phyloP scores from a whole-genome alignment of 2,888 invertebrate species.

The Dynastes maya region DNA sequence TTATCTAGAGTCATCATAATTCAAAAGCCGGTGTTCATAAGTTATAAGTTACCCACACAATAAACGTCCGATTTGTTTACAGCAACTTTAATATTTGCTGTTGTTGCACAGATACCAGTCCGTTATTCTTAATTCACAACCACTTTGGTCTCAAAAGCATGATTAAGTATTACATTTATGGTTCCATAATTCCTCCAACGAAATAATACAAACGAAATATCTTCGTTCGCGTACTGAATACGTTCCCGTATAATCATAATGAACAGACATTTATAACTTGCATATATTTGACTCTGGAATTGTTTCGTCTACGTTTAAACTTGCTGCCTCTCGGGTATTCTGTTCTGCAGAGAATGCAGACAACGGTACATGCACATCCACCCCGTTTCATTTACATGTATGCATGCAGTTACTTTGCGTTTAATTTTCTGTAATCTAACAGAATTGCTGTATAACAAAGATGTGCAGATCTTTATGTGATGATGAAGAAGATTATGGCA shows the following conservation, averaged over 20 bases:
- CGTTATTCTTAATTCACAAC: constrained; percentile 42
- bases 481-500: background rate
- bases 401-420: constrained; percentile 16
- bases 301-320: constrained; percentile 34
- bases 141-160: constrained; percentile 32
- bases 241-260: constrained; percentile 33
- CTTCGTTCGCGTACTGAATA: constrained; percentile 25
- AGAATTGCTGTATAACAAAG: constrained; percentile 1
- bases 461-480: background rate
- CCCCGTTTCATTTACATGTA: constrained; percentile 12
- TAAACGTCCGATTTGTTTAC: constrained; percentile 34
- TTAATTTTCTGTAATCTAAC: constrained; percentile 25
- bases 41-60: constrained; percentile 21
- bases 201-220: constrained; percentile 34
- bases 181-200: constrained; percentile 29
- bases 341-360: background rate
- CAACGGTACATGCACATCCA: background rate
- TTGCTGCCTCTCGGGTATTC: constrained; percentile 17
- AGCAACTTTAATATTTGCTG: constrained; percentile 30
- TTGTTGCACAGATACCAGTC: constrained; percentile 25
- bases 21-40: background rate
- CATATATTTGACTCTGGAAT: constrained; percentile 34
- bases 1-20: constrained; percentile 16
- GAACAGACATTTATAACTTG: constrained; percentile 38
- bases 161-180: constrained; percentile 40